Percentiles rank a stretch among this genome's conserved stretches.
Evolutionary conservation across 2,797 vertebrate genomes (phyloP).

Genomic region (Eidolon dupreanum): DNA sequence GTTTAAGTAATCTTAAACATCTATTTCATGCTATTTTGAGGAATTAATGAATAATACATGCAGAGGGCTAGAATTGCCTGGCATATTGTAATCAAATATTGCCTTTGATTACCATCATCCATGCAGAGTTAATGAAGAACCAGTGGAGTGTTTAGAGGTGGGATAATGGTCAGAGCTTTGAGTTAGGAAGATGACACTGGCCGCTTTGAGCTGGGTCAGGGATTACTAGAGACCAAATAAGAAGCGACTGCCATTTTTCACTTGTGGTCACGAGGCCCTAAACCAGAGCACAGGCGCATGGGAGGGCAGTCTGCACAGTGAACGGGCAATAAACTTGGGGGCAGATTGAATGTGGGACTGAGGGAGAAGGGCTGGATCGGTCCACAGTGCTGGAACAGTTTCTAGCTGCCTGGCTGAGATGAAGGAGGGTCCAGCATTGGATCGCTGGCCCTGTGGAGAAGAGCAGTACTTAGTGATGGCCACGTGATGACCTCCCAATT

Average conservation of each 20-base stretch:
- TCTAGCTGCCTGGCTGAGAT: not conserved
- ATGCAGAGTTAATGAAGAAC: not conserved
- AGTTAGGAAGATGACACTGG: not conserved
- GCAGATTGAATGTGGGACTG: not conserved
- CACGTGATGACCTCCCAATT: not conserved
- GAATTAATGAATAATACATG: not conserved
- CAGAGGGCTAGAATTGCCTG: not conserved
- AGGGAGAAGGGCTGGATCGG: not conserved
- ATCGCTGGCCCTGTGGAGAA: not conserved
- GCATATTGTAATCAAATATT: not conserved
- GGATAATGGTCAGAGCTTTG: not conserved
- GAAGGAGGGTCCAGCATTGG: not conserved
- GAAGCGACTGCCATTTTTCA: not conserved
- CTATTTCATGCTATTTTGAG: not conserved
- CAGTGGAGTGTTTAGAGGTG: not conserved
- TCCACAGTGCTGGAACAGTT: not conserved
- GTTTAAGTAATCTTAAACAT: not conserved
- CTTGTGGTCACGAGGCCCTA: not conserved
- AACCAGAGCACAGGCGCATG: rapidly evolving
- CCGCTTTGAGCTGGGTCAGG: not conserved
- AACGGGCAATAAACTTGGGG: not conserved
- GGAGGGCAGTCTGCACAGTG: not conserved
- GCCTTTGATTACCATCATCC: not conserved
- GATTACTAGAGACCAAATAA: not conserved
- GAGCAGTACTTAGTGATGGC: not conserved